phyloP scores from a whole-genome alignment of 1,140 invertebrate species.

The Drosophila obscura region DNA sequence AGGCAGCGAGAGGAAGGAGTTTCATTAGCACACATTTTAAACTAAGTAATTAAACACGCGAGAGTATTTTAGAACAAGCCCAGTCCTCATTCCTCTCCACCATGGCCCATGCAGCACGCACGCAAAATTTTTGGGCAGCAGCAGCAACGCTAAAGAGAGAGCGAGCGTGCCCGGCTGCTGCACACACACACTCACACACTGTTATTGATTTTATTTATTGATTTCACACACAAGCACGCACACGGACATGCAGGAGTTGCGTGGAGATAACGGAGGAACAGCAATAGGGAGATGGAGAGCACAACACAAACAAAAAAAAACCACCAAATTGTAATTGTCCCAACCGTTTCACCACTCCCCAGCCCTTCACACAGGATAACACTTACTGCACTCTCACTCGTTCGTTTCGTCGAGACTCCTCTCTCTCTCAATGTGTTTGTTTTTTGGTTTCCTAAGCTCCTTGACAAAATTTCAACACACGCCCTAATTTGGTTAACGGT shows the following conservation, averaged over 20 bases:
- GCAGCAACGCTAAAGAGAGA: constrained; percentile 19
- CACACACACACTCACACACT: constrained; percentile 38
- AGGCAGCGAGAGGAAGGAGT: constrained; percentile 8
- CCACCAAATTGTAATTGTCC: too few relatives aligned
- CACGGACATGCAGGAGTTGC: constrained; percentile 34
- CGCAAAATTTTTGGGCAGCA: constrained; percentile 10
- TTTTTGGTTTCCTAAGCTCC: too few relatives aligned
- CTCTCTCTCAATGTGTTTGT: too few relatives aligned
- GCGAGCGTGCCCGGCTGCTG: constrained; percentile 58
- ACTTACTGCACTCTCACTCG: too few relatives aligned
- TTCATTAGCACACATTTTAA: constrained; percentile 44
- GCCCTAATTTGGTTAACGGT: too few relatives aligned
- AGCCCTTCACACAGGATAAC: too few relatives aligned
- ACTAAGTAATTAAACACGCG: constrained; percentile 44
- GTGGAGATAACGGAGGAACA: constrained; percentile 25
- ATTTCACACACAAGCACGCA: constrained; percentile 53
- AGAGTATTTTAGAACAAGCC: constrained; percentile 17
- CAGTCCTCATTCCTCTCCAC: background rate
- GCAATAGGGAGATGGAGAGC: constrained; percentile 34
- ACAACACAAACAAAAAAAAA: too few relatives aligned
- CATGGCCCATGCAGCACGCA: background rate
- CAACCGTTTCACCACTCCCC: too few relatives aligned
- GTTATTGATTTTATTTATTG: constrained; percentile 78
- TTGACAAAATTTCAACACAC: too few relatives aligned
- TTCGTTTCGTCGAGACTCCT: too few relatives aligned